Evolutionary conservation across 1,140 invertebrate genomes (phyloP).

Genomic region (Drosophila auraria): DNA sequence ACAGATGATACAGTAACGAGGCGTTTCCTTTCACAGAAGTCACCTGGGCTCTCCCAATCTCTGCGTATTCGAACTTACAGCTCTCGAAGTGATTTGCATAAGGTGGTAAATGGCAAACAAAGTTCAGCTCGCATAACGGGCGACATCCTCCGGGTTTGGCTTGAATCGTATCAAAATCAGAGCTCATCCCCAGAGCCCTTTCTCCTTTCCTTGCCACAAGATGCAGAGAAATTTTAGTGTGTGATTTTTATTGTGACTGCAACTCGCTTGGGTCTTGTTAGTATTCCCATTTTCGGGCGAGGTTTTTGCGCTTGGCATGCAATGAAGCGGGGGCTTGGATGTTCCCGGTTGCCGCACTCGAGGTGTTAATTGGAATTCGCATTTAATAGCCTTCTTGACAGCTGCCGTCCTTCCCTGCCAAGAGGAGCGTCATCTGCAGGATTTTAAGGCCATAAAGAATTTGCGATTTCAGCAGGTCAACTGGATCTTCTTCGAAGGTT

Average conservation of each 20-base stretch:
- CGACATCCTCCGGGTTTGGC: conserved; percentile 1
- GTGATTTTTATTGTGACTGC: conserved; percentile 68
- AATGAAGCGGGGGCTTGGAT: neutral
- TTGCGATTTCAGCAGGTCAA: conserved; percentile 45
- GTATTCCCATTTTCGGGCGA: conserved; percentile 30
- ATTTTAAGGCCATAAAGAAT: conserved; percentile 17
- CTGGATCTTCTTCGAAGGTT: conserved; percentile 42
- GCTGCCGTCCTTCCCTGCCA: neutral
- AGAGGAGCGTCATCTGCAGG: neutral
- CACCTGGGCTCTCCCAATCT: conserved; percentile 19
- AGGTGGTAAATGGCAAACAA: conserved; percentile 57
- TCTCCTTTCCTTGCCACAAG: conserved; percentile 11
- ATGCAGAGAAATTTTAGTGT: conserved; percentile 37
- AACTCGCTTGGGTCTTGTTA: conserved; percentile 68
- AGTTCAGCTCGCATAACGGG: conserved; percentile 37
- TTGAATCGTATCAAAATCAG: conserved; percentile 21
- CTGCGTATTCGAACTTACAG: conserved; percentile 14
- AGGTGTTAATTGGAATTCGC: conserved; percentile 13
- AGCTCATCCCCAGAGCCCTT: conserved; percentile 15
- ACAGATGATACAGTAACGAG: conserved; percentile 41
- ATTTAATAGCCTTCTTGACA: conserved; percentile 19
- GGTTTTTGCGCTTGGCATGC: conserved; percentile 11
- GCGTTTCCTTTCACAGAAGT: conserved; percentile 27
- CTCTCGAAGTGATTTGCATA: conserved; percentile 61
- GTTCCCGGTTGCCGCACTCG: conserved; percentile 2